phyloP scores from a whole-genome alignment of 2,797 vertebrate genomes.

The Scarus forsteni region DNA sequence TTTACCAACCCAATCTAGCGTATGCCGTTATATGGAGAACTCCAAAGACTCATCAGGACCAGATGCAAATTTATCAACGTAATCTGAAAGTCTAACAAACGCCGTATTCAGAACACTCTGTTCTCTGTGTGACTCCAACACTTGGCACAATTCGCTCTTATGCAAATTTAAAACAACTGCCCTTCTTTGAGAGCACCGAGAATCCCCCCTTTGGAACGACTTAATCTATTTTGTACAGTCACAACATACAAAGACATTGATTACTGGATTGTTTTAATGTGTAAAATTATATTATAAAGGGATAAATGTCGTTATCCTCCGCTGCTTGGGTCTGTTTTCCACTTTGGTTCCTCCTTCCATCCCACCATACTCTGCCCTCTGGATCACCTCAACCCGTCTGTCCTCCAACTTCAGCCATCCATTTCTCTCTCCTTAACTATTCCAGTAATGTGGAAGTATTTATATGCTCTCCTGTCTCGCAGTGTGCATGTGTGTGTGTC shows the following conservation, averaged over 20 bases:
- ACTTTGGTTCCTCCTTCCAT: slow-evolving; percentile 52
- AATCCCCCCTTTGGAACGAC: background rate
- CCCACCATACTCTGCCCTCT: slow-evolving; percentile 62
- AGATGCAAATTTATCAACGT: background rate
- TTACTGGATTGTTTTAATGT: slow-evolving; percentile 15
- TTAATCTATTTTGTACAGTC: background rate
- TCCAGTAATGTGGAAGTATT: slow-evolving; percentile 79
- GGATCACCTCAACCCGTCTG: slow-evolving; percentile 59
- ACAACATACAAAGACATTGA: background rate
- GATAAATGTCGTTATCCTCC: slow-evolving; percentile 12
- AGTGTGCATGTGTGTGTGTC: slow-evolving; percentile 21
- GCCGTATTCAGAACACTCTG: background rate
- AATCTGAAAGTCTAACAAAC: background rate
- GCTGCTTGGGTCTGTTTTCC: slow-evolving; percentile 29
- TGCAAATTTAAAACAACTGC: slow-evolving; percentile 3
- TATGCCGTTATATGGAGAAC: background rate
- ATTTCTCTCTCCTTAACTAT: slow-evolving; percentile 60
- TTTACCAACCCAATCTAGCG: background rate
- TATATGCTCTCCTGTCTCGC: slow-evolving; percentile 58
- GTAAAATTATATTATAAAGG: slow-evolving; percentile 20
- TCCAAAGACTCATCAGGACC: slow-evolving; percentile 4
- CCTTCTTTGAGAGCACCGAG: background rate
- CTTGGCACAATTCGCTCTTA: background rate
- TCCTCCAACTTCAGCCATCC: slow-evolving; percentile 55
- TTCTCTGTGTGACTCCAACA: background rate